Evolutionary conservation across 2,797 vertebrate genomes (phyloP).

Genomic region (Chelon labrosus): DNA sequence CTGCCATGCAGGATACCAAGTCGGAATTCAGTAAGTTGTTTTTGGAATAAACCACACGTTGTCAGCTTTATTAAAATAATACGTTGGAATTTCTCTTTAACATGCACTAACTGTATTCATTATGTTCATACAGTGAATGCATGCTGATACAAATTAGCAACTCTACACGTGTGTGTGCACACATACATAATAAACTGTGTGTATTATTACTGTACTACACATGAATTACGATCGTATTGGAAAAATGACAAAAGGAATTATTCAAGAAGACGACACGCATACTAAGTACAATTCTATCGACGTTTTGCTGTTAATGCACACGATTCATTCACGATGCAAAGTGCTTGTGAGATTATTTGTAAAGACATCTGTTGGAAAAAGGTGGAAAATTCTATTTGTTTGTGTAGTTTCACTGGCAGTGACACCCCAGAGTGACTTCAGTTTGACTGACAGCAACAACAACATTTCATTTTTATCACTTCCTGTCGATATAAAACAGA

Average conservation of each 20-base stretch:
- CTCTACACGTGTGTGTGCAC: neutral
- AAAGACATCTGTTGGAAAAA: no score
- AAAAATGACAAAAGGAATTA: neutral
- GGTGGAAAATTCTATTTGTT: no score
- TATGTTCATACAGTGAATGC: neutral
- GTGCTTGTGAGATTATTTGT: no score
- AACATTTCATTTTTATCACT: no score
- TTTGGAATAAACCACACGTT: no score
- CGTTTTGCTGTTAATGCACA: neutral
- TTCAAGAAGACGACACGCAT: neutral
- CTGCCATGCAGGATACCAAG: constrained; percentile 80
- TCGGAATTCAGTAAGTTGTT: constrained; percentile 84
- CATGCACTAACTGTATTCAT: constrained; percentile 25
- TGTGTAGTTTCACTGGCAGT: no score
- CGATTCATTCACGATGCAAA: constrained; percentile 1
- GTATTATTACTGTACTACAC: neutral
- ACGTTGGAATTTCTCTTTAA: constrained; percentile 3
- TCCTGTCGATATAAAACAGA: no score
- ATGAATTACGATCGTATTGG: neutral
- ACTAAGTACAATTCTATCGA: neutral
- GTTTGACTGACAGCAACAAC: no score
- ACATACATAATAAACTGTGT: neutral
- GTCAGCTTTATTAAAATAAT: neutral
- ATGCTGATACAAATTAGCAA: neutral
- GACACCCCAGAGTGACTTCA: no score